A percentile compares a stretch with the other conserved stretches of the same genome.
Conservation (phyloP, 2,888 invertebrate species). For the Polymixis lichenea region DNA sequence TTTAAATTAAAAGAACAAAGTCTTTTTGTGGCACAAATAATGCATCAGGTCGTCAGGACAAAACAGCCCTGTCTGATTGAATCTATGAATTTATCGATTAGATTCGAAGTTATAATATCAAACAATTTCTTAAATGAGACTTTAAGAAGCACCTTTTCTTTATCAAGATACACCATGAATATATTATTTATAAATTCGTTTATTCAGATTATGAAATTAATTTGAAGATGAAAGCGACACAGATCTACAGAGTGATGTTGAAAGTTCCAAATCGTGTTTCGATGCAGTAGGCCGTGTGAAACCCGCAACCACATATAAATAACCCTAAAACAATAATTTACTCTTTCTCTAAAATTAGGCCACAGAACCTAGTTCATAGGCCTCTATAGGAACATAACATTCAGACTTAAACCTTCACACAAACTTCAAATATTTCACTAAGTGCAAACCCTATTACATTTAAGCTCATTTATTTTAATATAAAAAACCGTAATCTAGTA, state of each 20-base stretch:
- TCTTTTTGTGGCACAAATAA: not conserved
- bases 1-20: not conserved
- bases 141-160: constrained; percentile 39
- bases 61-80: not conserved
- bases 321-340: constrained; percentile 61
- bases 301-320: constrained; percentile 30
- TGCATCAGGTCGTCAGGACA: constrained; percentile 14
- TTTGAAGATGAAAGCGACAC: constrained; percentile 30
- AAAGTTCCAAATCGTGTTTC: constrained; percentile 27
- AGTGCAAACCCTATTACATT: constrained; percentile 60
- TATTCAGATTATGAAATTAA: constrained; percentile 3
- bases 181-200: constrained; percentile 10
- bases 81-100: not conserved
- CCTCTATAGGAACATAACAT: constrained; percentile 68
- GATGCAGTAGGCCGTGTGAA: constrained; percentile 48
- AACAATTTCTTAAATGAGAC: constrained; percentile 20
- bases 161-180: constrained; percentile 6
- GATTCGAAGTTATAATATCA: constrained; percentile 8
- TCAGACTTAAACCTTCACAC: constrained; percentile 61
- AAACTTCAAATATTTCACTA: constrained; percentile 61
- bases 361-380: constrained; percentile 61
- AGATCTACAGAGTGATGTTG: constrained; percentile 38
- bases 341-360: constrained; percentile 55
- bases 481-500: constrained; percentile 51
- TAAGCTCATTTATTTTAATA: constrained; percentile 67